Conservation (phyloP, 2,797 vertebrate species). For the Anomalospiza imberbis region DNA sequence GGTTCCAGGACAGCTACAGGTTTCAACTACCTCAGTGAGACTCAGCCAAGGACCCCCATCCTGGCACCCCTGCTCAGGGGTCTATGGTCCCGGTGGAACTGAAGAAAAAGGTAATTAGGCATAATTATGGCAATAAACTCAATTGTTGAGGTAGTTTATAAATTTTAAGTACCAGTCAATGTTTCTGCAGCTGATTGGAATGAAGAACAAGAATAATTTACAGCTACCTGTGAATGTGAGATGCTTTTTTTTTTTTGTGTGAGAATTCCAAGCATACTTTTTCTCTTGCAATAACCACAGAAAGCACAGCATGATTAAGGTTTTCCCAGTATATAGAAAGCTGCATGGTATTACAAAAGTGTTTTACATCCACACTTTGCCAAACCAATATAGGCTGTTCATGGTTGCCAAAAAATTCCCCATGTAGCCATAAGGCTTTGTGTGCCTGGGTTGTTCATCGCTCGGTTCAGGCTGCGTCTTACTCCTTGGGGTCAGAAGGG, state of each 20-base stretch:
- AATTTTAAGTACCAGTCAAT: not conserved
- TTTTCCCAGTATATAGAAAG: not conserved
- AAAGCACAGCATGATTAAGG: not conserved
- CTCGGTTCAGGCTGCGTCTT: not conserved
- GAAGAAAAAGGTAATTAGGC: not conserved
- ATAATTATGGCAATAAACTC: not conserved
- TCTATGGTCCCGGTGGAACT: accelerated
- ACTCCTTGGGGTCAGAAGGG: not conserved
- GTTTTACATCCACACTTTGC: not conserved
- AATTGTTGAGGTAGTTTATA: not conserved
- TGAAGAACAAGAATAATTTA: not conserved
- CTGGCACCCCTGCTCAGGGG: not conserved
- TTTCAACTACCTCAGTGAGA: not conserved
- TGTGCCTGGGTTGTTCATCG: not conserved
- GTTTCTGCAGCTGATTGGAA: not conserved
- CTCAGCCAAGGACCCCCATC: not conserved
- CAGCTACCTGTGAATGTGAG: not conserved
- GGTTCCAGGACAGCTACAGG: not conserved
- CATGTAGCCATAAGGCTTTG: not conserved
- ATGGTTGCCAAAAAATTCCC: not conserved
- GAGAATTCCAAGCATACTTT: not conserved
- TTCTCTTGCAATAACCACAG: not conserved
- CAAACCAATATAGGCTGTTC: not conserved
- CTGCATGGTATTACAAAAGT: not conserved
- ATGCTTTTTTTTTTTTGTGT: not conserved